Conservation (phyloP, 2,113 vertebrate genomes). For the Camelus bactrianus region DNA sequence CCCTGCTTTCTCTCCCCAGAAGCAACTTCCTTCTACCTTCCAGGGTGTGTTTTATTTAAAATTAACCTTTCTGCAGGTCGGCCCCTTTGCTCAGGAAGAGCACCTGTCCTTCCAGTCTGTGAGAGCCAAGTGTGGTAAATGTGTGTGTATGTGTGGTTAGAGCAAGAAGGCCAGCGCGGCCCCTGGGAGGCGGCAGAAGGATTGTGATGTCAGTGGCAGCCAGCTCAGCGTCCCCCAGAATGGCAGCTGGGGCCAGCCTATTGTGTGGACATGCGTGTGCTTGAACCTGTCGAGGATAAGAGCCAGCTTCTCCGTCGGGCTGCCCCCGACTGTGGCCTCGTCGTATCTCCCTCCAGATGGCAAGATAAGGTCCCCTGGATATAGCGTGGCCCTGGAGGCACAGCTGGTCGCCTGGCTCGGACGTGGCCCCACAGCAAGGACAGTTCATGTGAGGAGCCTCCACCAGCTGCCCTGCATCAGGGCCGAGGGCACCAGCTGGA, state of each 20-base stretch:
- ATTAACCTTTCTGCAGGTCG: slow-evolving; percentile 81
- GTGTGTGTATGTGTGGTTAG: slow-evolving; percentile 84
- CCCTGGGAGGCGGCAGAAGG: slow-evolving; percentile 60
- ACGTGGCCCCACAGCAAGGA: background rate
- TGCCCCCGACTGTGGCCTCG: background rate
- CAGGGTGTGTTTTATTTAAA: slow-evolving; percentile 73
- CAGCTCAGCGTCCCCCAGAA: slow-evolving; percentile 48
- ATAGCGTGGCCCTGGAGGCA: background rate
- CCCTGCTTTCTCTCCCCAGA: background rate
- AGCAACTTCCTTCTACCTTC: background rate
- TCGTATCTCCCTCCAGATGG: slow-evolving; percentile 60
- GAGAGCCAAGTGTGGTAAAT: slow-evolving; percentile 82
- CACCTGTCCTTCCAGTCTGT: slow-evolving; percentile 78
- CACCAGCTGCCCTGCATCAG: background rate
- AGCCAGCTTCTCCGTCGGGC: background rate
- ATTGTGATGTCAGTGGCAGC: slow-evolving; percentile 63
- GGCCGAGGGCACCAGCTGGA: background rate
- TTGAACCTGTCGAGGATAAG: background rate
- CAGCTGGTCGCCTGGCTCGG: background rate
- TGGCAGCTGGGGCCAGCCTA: slow-evolving; percentile 32
- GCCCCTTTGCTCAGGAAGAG: slow-evolving; percentile 77
- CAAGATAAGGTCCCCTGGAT: background rate
- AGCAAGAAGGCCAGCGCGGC: slow-evolving; percentile 40
- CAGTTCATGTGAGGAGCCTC: background rate
- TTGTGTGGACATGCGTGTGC: background rate